Base-by-base conservation (phyloP, 1,140 invertebrate species). In the Diachasmimorpha longicaudata region DNA sequence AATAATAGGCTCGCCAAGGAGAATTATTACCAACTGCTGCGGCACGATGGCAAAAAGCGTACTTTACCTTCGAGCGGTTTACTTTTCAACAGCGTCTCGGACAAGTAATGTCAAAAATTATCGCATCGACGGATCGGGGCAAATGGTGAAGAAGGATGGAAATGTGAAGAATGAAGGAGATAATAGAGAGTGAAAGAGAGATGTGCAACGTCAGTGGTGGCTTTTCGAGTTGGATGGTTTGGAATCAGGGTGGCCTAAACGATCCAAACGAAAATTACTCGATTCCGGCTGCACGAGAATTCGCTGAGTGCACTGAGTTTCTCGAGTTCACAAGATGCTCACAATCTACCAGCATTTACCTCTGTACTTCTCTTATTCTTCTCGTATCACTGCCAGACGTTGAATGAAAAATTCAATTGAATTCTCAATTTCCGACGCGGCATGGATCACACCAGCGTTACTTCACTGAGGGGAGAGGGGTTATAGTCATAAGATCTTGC, bases 71-170 rank as follows among this genome's bases (percentile, higher is more conserved):
- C 19, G 42, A 74, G 72, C 72, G 48, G 72, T 74, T 74, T 74
- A 74, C 48, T 74, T 74, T 74, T 66, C 72, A 67, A 46, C 25
- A 66, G 39, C 37, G 42, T 74, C 72, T 67, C 72, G n/a, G 25
- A 46, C 72, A 66, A 55, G 72, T 74, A 74, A 74, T 74, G 72
- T 74, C 63, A 74, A 74, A 74, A 74, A 74, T 74, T 74, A 74
- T 74, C 63, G 58, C 63, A 31, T 19, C 58, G 58, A 58, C 55
- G 42, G 42, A 67, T 67, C 42, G 72, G 63, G 55, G 23, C 71
- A 42, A 55, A 55, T 37, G 36, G 37, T 21, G 19, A 21, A 44
- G 31, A 10, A 36, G 13, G 23, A 67, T 42, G 11, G 19, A 23
- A 23, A 63, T 21, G 58, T 23, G 4, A 23, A 63, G 58, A 19